Conservation (phyloP, 2,888 invertebrate genomes). For the Congeria kusceri region DNA sequence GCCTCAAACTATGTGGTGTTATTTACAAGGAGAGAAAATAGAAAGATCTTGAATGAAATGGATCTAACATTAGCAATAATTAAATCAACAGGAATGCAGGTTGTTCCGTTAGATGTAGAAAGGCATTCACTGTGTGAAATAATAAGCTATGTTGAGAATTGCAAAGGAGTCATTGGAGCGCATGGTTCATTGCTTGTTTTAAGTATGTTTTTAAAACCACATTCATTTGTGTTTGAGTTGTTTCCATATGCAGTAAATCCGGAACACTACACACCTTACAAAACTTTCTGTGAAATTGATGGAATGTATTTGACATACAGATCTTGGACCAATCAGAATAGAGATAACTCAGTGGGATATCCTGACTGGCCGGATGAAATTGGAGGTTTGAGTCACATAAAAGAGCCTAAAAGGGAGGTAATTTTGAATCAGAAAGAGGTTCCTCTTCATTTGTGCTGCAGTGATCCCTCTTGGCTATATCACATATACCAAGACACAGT, state of each 20-base stretch:
- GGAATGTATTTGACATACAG: slow-evolving; percentile 84
- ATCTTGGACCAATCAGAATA: slow-evolving; percentile 85
- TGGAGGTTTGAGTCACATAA: slow-evolving; percentile 85
- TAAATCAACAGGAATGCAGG: slow-evolving; percentile 71
- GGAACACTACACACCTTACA: slow-evolving; percentile 85
- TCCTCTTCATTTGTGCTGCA: slow-evolving; percentile 86
- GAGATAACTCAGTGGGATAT: slow-evolving; percentile 81
- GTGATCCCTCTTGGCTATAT: slow-evolving; percentile 86
- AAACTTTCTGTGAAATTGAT: slow-evolving; percentile 83
- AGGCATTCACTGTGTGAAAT: slow-evolving; percentile 78
- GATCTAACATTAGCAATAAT: slow-evolving; percentile 82
- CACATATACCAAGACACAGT: slow-evolving; percentile 87
- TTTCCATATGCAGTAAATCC: slow-evolving; percentile 87
- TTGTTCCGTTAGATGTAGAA: slow-evolving; percentile 78
- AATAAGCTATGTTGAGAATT: slow-evolving; percentile 70
- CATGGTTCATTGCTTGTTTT: slow-evolving; percentile 86
- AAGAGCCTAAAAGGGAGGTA: slow-evolving; percentile 74
- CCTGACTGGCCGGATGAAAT: slow-evolving; percentile 82
- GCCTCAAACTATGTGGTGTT: slow-evolving; percentile 75
- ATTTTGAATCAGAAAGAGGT: slow-evolving; percentile 82
- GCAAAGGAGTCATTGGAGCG: slow-evolving; percentile 84
- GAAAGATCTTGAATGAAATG: slow-evolving; percentile 86
- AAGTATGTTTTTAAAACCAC: slow-evolving; percentile 84
- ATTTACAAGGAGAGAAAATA: slow-evolving; percentile 83
- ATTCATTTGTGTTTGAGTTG: slow-evolving; percentile 85